These are phyloP conservation scores for Spisula subtruncata DNA, from an alignment of 2,888 invertebrate species.

Conservation along the genomic window DNA sequence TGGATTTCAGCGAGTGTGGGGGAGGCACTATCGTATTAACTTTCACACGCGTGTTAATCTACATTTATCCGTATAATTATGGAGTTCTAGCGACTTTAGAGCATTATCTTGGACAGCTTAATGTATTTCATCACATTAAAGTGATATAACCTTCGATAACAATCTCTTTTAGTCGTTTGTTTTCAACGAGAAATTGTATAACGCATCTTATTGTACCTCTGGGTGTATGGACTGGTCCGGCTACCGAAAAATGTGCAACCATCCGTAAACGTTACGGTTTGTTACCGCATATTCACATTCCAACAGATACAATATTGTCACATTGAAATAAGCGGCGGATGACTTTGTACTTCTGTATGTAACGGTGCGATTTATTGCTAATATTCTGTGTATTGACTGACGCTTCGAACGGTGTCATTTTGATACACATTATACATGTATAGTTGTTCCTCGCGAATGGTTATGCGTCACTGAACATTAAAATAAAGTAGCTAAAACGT, in stretches of 20 bases:
- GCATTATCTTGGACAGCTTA: neutral
- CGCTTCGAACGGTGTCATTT: neutral
- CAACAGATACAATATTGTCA: neutral
- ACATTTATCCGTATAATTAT: neutral
- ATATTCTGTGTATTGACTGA: neutral
- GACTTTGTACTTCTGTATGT: neutral
- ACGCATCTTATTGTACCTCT: neutral
- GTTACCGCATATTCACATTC: conserved; percentile 36
- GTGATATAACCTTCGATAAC: neutral
- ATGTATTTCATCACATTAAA: neutral
- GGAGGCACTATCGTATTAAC: conserved; percentile 31
- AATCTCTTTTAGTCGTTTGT: neutral
- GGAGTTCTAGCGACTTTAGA: neutral
- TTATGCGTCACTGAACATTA: too few relatives aligned
- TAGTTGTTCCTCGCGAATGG: too few relatives aligned
- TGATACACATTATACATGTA: too few relatives aligned
- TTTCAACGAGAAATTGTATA: neutral
- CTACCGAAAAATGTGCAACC: conserved; percentile 69
- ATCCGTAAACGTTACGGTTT: conserved; percentile 56
- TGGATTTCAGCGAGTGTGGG: conserved; percentile 69
- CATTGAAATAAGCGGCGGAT: neutral
- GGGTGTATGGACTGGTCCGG: conserved; percentile 13
- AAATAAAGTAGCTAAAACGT: too few relatives aligned
- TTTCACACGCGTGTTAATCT: conserved; percentile 15
- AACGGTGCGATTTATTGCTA: neutral